phyloP scores from a whole-genome alignment of 2,113 vertebrate species.

The Xenopus laevis region DNA sequence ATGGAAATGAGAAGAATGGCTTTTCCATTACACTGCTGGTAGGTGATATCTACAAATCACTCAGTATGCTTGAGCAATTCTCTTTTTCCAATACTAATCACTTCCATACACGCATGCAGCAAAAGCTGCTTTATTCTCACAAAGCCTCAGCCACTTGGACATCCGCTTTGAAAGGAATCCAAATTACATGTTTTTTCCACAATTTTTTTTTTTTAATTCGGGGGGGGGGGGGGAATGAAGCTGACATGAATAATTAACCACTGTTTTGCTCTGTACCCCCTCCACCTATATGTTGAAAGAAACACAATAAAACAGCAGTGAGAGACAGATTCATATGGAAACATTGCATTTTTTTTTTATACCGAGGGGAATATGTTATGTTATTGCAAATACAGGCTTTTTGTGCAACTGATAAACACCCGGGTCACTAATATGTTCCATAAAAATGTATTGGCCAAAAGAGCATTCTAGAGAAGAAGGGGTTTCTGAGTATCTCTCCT shows the following conservation, averaged over 20 bases:
- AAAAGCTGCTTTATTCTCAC: neutral
- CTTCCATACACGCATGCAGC: constrained; percentile 14
- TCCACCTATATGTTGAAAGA: no score
- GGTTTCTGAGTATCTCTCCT: no score
- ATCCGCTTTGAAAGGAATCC: constrained; percentile 21
- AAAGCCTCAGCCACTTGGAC: constrained; percentile 7
- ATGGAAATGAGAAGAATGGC: neutral
- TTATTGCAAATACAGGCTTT: no score
- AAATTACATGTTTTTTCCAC: constrained; percentile 22
- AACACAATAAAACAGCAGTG: no score
- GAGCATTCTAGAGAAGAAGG: no score
- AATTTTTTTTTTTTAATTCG: constrained; percentile 1
- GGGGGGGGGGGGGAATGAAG: constrained; percentile 12
- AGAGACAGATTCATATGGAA: no score
- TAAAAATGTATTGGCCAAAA: no score
- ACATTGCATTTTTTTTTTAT: no score
- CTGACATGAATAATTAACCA: neutral
- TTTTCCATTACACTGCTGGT: constrained; percentile 7
- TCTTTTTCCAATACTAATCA: constrained; percentile 10
- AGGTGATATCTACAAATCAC: constrained; percentile 2
- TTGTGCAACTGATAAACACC: no score
- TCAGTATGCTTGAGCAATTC: neutral
- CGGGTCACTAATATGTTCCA: no score
- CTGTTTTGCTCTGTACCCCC: no score
- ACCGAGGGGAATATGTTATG: no score